Evolutionary conservation across 1,140 invertebrate species (phyloP), one percentile per base, ranked within the genome.

Genomic region (Leptopilina clavipes): DNA sequence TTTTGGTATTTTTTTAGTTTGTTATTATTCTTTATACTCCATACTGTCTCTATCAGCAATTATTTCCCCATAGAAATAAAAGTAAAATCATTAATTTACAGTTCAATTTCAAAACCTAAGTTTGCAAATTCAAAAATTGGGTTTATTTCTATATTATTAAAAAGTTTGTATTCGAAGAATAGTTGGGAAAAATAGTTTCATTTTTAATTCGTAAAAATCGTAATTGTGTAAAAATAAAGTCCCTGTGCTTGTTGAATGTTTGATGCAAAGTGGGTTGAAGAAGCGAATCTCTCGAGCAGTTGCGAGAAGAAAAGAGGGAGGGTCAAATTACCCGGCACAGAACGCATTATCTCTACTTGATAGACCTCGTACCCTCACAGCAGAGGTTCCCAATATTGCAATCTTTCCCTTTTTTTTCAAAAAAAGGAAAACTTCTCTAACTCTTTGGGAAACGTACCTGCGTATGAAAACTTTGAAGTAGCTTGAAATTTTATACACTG

Each of bases 321-420:
- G 79, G 81, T 81, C 80, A 89, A 89, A 89, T 89, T 89, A 89
- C 86, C 87, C 87, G 87, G 84, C 84, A 85, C 86, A 86, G 82
- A 89, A 88, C 84, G 83, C 86, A 89, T 89, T 89, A 88, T 87
- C 88, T 88, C 84, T 83, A 87, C 86, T 89, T 87, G 87, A 89
- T 89, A 86, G 87, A 85, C 83, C 85, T 71, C 45, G 70, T 78
- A 81, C 80, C 65, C 77, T 52, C 45, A 25, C 25, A 3, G 40
- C 81, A 85, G 84, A 76, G 86, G 77, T 80, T 86, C 87, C 85
- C 84, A 78, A 52, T 52, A 72, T 70, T 73, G 70, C 59, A 80
- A 76, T 72, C 48, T 71, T 76, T 31, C 25, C 5, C 37, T 40
- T 40, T 40, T 6, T 40, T 40, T 40, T 6, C 37, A 40, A 6